Evolutionary conservation across 2,888 invertebrate genomes (phyloP).

Genomic region (Pristionchus mayeri): DNA sequence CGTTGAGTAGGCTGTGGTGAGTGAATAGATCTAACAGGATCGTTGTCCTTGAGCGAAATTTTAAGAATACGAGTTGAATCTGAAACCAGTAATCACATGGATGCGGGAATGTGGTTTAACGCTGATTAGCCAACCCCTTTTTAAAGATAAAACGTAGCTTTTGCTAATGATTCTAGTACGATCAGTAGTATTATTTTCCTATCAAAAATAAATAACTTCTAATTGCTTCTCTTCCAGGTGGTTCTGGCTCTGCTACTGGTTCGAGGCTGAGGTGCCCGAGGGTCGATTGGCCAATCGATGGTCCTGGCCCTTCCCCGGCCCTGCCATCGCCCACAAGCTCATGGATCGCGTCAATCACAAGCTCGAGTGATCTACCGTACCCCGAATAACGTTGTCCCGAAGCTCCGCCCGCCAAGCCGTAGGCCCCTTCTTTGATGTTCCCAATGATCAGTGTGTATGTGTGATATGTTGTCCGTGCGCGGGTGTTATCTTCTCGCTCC

Average conservation of each 20-base stretch:
- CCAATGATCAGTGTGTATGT: neutral
- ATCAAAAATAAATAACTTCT: neutral
- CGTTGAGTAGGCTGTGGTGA: conserved; percentile 71
- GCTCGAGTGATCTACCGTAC: conserved; percentile 52
- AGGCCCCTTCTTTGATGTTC: neutral
- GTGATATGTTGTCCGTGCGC: conserved; percentile 23
- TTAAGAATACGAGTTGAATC: no score
- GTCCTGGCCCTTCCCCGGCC: conserved; percentile 68
- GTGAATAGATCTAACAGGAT: no score
- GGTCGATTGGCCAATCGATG: conserved; percentile 71
- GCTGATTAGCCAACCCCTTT: no score
- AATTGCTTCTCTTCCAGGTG: conserved; percentile 61
- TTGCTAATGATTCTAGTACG: no score
- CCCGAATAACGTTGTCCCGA: neutral
- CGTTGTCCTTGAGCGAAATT: no score
- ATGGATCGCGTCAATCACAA: conserved; percentile 60
- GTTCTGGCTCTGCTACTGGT: conserved; percentile 75
- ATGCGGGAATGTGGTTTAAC: no score
- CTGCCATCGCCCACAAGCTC: conserved; percentile 57
- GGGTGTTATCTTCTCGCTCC: neutral
- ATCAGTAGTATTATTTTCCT: no score
- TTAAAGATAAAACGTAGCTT: no score
- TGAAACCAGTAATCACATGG: no score
- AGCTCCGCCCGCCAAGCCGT: neutral
- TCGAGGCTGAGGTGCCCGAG: conserved; percentile 71